These are phyloP conservation scores for Ceratoteleas bidentatus DNA, from an alignment of 1,140 invertebrate species.

Conservation along the genomic window DNA sequence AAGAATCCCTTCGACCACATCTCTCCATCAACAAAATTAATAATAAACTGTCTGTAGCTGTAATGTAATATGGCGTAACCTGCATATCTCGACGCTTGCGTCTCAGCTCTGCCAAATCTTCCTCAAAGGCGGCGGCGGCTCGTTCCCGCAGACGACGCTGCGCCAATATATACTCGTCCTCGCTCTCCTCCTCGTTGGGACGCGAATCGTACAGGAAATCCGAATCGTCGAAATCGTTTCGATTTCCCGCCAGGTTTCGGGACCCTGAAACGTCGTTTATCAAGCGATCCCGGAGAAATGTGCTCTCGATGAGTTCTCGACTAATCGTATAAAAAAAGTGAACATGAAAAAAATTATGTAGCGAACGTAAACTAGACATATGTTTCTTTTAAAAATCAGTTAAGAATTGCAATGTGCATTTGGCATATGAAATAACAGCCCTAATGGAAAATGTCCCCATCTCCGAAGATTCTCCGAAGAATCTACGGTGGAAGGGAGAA, in stretches of 20 bases:
- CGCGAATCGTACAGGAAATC: slow-evolving; percentile 71
- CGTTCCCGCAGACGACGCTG: slow-evolving; percentile 76
- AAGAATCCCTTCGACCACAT: no score
- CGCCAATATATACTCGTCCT: slow-evolving; percentile 72
- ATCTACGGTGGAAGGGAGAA: no score
- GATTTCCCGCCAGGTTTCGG: slow-evolving; percentile 72
- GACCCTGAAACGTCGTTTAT: slow-evolving; percentile 71
- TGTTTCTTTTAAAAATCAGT: no score
- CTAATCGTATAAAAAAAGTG: no score
- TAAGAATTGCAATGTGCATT: no score
- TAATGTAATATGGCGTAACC: slow-evolving; percentile 63
- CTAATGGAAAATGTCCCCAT: no score
- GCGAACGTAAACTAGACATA: no score
- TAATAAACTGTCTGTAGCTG: not conserved
- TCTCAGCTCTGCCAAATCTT: slow-evolving; percentile 77
- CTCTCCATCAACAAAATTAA: not conserved
- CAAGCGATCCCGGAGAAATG: slow-evolving; percentile 1
- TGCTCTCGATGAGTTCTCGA: no score
- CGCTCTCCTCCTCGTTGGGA: slow-evolving; percentile 69
- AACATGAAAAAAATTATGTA: no score
- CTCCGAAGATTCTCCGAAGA: no score
- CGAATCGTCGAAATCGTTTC: slow-evolving; percentile 73
- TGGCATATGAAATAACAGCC: no score
- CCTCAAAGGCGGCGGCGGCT: slow-evolving; percentile 76
- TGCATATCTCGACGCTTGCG: slow-evolving; percentile 76